These are phyloP conservation scores for Scatophagus argus DNA, from an alignment of 2,113 vertebrate species.

Conservation along the genomic window DNA sequence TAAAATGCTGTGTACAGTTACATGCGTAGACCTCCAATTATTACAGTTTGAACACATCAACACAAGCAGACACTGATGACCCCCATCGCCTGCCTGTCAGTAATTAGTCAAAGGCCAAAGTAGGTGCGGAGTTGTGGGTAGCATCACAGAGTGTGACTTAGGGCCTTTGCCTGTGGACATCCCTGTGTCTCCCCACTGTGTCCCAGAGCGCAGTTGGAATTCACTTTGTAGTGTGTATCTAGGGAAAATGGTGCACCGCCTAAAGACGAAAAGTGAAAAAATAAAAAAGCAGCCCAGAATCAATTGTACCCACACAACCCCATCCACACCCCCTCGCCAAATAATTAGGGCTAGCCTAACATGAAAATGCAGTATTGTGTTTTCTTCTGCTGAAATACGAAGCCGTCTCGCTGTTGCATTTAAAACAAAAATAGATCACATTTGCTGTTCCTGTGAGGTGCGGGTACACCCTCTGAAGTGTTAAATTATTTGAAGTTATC, in stretches of 20 bases:
- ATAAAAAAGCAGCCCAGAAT: conserved; percentile 72
- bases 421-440: conserved; percentile 46
- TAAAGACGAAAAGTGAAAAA: conserved; percentile 63
- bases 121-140: conserved; percentile 44
- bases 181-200: conserved; percentile 68
- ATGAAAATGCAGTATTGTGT: conserved; percentile 63
- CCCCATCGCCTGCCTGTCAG: conserved; percentile 39
- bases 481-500: conserved; percentile 68
- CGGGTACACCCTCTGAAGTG: conserved; percentile 55
- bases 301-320: conserved; percentile 70
- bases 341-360: conserved; percentile 72
- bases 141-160: conserved; percentile 65
- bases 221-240: conserved; percentile 82
- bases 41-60: conserved; percentile 19
- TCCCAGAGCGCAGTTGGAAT: conserved; percentile 77
- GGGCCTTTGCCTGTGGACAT: conserved; percentile 77
- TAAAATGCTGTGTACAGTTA: conserved; percentile 14
- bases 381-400: conserved; percentile 42
- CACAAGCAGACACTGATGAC: conserved; percentile 38
- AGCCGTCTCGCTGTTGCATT: conserved; percentile 13
- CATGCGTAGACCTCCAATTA: background rate
- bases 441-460: conserved; percentile 47
- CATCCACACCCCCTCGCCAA: conserved; percentile 41
- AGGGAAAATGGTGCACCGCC: conserved; percentile 74
- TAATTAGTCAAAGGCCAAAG: conserved; percentile 57